Conservation (phyloP, 92 coral and sea anemone species). For the Actinostola sp. region DNA sequence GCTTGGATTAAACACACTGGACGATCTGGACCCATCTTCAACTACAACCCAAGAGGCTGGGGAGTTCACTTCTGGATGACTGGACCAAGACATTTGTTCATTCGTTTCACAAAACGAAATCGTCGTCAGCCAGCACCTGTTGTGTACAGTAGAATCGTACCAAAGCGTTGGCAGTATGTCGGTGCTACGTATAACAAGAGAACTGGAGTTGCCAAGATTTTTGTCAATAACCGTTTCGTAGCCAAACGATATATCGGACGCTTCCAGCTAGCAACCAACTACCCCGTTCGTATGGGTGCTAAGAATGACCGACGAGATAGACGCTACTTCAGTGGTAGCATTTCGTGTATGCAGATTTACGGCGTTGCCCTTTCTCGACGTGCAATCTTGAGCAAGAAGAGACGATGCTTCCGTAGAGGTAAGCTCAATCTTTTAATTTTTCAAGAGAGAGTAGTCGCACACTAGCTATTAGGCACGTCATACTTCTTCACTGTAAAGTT, state of each 20-base stretch:
- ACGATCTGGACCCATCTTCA: slow-evolving; percentile 73
- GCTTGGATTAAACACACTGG: slow-evolving; percentile 78
- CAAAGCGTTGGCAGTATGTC: slow-evolving; percentile 47
- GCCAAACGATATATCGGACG: slow-evolving; percentile 23
- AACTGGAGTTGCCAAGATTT: no score
- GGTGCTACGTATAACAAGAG: slow-evolving; percentile 38
- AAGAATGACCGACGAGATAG: neutral
- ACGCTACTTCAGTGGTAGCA: slow-evolving; percentile 57
- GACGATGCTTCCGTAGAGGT: slow-evolving; percentile 51
- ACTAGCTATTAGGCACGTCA: no score
- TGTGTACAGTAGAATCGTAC: neutral
- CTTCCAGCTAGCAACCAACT: slow-evolving; percentile 36
- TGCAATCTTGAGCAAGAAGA: slow-evolving; percentile 42
- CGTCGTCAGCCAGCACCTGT: slow-evolving; percentile 17
- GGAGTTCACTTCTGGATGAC: slow-evolving; percentile 72
- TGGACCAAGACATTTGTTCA: slow-evolving; percentile 33
- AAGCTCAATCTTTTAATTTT: no score
- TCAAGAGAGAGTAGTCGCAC: no score
- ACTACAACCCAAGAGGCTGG: slow-evolving; percentile 68
- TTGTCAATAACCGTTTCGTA: slow-evolving; percentile 37
- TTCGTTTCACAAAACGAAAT: no score
- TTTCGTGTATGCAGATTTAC: slow-evolving; percentile 64
- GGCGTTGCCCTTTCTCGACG: slow-evolving; percentile 28
- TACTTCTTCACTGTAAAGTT: no score
- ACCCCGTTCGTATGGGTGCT: slow-evolving; percentile 42